Base-by-base conservation (phyloP, 1,140 invertebrate genomes). In the Polypedilum vanderplanki region DNA sequence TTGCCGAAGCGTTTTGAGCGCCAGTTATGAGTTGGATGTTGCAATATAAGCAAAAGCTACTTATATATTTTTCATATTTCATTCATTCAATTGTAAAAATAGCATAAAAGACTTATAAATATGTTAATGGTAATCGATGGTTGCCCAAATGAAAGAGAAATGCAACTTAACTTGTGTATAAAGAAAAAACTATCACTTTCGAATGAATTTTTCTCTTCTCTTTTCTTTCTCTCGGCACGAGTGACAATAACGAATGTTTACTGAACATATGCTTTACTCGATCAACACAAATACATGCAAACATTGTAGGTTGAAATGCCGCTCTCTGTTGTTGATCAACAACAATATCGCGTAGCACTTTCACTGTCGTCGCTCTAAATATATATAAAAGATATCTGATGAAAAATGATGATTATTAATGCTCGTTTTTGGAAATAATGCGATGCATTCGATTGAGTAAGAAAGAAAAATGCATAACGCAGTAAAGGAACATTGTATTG, bases 221-320 rank as follows among this genome's bases (percentile, higher is more conserved):
- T 46, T 33, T 33, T 33, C 24, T 33, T 33, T 33, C 24, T 33
- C 24, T 33, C 24, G 24, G 24, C 5, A 57, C 46, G 15, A 57
- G 46, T 57, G 46, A 57, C 46, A 57, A 57, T 57, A n/a, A 57
- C 12, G n/a, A 57, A 57, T n/a, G n/a, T 57, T n/a, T 57, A n/a
- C 46, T 57, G 12, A 57, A 57, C 46, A 57, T 57, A 57, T n/a
- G n/a, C 46, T n/a, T 46, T 8, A 15, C 9, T 10, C 41, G 41
- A 46, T 46, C 12, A 57, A 57, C 9, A 46, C 46, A 57, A 57
- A 57, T n/a, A 57, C n/a, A 57, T 46, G 24, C 24, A 33, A 33
- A 46, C n/a, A 57, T 46, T 57, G 46, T 57, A 57, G 46, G 10
- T 46, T 15, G 4, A 57, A 57, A 57, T 57, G 46, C 46, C n/a